Conservation (phyloP, 2,888 invertebrate species). For the Cenopis cana region DNA sequence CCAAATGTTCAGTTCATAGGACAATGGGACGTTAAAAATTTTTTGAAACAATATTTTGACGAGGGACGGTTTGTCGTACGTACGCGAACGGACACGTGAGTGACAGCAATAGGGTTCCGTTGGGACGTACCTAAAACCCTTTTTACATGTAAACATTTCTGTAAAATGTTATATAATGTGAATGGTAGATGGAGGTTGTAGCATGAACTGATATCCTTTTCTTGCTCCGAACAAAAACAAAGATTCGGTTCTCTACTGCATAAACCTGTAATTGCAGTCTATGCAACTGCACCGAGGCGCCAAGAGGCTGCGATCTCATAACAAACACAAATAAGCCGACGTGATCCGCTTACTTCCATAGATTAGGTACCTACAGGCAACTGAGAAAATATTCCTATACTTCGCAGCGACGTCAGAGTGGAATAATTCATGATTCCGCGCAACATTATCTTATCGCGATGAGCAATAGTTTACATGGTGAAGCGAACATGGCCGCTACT, state of each 20-base stretch:
- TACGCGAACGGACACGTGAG: too few species aligned
- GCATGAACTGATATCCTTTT: background rate
- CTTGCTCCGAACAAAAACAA: background rate
- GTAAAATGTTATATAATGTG: too few species aligned
- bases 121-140: too few species aligned
- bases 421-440: constrained; percentile 68
- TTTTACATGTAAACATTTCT: too few species aligned
- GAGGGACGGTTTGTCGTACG: too few species aligned
- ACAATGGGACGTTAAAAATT: too few species aligned
- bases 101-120: too few species aligned
- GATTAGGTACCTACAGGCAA: constrained; percentile 62
- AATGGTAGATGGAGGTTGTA: background rate
- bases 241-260: background rate
- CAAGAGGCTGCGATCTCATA: constrained; percentile 76
- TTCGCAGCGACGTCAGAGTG: constrained; percentile 53
- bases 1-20: too few species aligned
- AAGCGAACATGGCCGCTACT: constrained; percentile 61
- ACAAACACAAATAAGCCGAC: constrained; percentile 83
- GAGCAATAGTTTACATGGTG: constrained; percentile 70
- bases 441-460: constrained; percentile 70
- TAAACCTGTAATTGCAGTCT: constrained; percentile 27
- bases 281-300: constrained; percentile 58
- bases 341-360: constrained; percentile 82
- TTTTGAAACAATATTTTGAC: too few species aligned
- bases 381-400: constrained; percentile 68